Base-by-base conservation (phyloP, 2,888 invertebrate species). In the Fragum fragum region DNA sequence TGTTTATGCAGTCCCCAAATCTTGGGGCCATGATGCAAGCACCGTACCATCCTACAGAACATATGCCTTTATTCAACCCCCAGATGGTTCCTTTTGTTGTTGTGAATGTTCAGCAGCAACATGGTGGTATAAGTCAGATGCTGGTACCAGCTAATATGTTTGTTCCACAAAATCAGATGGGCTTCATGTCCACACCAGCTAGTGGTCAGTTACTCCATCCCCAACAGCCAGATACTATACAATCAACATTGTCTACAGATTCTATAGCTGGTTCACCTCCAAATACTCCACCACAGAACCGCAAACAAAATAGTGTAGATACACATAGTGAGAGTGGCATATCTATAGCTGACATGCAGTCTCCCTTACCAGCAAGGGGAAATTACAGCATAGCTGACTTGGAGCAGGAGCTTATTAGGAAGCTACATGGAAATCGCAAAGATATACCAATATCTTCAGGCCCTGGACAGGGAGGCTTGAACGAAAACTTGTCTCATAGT, bases 361-460 rank as follows among this genome's bases (percentile, higher is more conserved):
- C 88, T 47, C 87, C 90, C 11, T 73, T 78, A 29, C 73, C 72
- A 52, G 79, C 78, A n/a, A 83, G 86, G 59, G 79, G 77, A 57
- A 86, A 85, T 39, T 76, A 86, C 63, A 87, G 87, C 73, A 84
- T 93, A 28, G 88, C 89, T 53, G 90, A 87, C 70, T 79, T 94
- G 32, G 93, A 93, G 73, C 92, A 93, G 81, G 93, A 92, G 18
- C 77, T 93, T 42, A 92, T 92, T 47, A 93, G 91, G 76, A 93
- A 92, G 66, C 88, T 93, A 28, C 91, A 91, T 79, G 88, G 91
- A 29, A 84, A 87, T 61, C 83, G 83, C 47, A 87, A 80, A 81
- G 87, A 88, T 42, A 76, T 83, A 47, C 79, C 79, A 39, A 57
- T 81, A 23, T 66, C 83, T 6, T 76, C 82, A 29, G 76, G 77